Evolutionary conservation across 2,888 invertebrate species (phyloP).

Genomic region (Noctuana brunneofusca): DNA sequence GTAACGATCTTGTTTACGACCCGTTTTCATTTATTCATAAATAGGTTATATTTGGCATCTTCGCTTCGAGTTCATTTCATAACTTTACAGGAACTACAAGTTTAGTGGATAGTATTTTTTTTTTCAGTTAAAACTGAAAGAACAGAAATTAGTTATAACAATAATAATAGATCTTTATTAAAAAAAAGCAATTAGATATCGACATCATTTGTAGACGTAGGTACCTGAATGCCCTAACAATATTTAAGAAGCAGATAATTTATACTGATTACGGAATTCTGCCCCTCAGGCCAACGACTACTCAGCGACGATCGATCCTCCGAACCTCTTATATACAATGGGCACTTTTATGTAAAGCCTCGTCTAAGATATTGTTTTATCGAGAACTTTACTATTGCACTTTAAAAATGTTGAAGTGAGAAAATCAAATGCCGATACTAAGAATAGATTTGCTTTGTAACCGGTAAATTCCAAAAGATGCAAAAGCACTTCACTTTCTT

Average conservation of each 20-base stretch:
- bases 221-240: not conserved
- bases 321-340: conserved; percentile 29
- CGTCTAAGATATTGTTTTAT: conserved; percentile 21
- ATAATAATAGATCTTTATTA: too few relatives aligned
- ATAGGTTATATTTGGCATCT: not conserved
- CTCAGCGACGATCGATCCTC: conserved; percentile 19
- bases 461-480: not conserved
- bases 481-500: not conserved
- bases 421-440: conserved; percentile 5
- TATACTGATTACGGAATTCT: conserved; percentile 19
- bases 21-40: conserved; percentile 1
- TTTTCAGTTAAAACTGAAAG: too few relatives aligned
- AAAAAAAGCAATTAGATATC: too few relatives aligned
- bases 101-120: too few relatives aligned
- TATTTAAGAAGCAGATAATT: conserved; percentile 24
- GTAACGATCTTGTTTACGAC: not conserved
- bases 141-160: too few relatives aligned
- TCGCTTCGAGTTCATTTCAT: not conserved
- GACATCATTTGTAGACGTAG: too few relatives aligned
- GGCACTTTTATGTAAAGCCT: conserved; percentile 27
- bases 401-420: conserved; percentile 4
- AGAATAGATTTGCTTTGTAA: conserved; percentile 18
- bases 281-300: conserved; percentile 19
- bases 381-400: conserved; percentile 24
- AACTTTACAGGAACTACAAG: too few relatives aligned